Percentiles rank a stretch among this genome's conserved stretches.
phyloP scores from a whole-genome alignment of 2,888 invertebrate species.

The Nomada goodeniana region DNA sequence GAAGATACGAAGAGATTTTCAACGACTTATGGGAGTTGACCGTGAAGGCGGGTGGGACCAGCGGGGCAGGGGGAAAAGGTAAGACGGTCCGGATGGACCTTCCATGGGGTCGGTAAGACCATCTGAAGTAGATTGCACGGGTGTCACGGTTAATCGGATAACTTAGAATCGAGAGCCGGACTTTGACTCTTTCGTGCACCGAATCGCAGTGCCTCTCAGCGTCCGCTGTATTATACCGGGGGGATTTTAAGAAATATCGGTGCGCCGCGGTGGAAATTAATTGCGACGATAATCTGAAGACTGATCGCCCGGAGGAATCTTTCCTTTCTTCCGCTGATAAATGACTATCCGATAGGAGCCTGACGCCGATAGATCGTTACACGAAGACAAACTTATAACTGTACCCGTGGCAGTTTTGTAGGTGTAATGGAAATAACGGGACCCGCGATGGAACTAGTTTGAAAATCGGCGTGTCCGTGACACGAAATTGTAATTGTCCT shows the following conservation, averaged over 20 bases:
- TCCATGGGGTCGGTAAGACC: conserved; percentile 59
- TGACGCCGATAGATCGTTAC: conserved; percentile 43
- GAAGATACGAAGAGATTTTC: conserved; percentile 67
- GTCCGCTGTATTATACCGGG: conserved; percentile 25
- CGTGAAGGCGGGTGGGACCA: conserved; percentile 24
- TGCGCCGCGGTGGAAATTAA: conserved; percentile 44
- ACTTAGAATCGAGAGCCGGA: conserved; percentile 73
- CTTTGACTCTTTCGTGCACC: conserved; percentile 64
- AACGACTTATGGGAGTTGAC: conserved; percentile 62
- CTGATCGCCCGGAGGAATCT: conserved; percentile 36
- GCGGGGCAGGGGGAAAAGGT: conserved; percentile 38
- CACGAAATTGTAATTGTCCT: conserved; percentile 6
- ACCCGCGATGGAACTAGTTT: background rate
- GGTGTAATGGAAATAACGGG: conserved; percentile 23
- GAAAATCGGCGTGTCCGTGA: background rate
- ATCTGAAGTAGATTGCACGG: conserved; percentile 75
- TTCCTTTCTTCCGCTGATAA: conserved; percentile 19
- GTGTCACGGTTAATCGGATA: conserved; percentile 79
- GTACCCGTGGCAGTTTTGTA: conserved; percentile 12
- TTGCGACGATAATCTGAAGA: conserved; percentile 51
- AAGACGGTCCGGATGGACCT: conserved; percentile 53
- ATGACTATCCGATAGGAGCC: conserved; percentile 24
- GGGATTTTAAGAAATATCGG: conserved; percentile 35
- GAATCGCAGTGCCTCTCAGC: conserved; percentile 43
- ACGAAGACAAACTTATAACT: conserved; percentile 16